Conservation (phyloP, 2,888 invertebrate genomes). For the Parasteatoda lunata region DNA sequence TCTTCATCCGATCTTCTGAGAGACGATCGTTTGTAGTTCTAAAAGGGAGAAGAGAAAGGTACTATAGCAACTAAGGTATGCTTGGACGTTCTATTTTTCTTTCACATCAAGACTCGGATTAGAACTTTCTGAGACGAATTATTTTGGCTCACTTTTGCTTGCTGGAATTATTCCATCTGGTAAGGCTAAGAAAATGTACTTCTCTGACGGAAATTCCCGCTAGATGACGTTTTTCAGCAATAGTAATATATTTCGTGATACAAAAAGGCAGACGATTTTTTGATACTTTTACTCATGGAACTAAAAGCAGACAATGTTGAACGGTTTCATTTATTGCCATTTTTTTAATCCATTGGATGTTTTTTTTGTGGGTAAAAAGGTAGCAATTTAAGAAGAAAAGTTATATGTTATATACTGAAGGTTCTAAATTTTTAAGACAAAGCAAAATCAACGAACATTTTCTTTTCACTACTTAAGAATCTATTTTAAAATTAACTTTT, state of each 20-base stretch:
- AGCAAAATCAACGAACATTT: too few species aligned
- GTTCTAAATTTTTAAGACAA: too few species aligned
- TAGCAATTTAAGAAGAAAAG: too few species aligned
- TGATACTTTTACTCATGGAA: too few species aligned
- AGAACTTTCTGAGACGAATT: not conserved
- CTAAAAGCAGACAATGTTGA: too few species aligned
- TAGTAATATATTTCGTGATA: not conserved
- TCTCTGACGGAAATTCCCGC: not conserved
- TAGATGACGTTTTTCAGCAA: not conserved
- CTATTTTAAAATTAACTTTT: too few species aligned
- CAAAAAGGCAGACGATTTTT: too few species aligned
- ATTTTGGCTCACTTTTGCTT: not conserved
- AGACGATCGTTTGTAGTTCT: slow-evolving; percentile 2
- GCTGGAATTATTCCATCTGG: slow-evolving; percentile 3
- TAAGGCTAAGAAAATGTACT: not conserved
- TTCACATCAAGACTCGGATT: slow-evolving; percentile 1
- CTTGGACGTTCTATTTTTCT: not conserved
- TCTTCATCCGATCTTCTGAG: slow-evolving; percentile 3
- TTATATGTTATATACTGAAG: too few species aligned
- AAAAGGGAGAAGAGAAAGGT: not conserved
- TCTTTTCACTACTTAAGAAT: too few species aligned
- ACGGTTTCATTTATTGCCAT: too few species aligned
- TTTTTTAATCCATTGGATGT: too few species aligned
- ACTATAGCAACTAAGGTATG: not conserved
- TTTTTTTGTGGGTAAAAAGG: too few species aligned